phyloP scores from a whole-genome alignment of 2,797 vertebrate genomes.

The Crenuchus spilurus region DNA sequence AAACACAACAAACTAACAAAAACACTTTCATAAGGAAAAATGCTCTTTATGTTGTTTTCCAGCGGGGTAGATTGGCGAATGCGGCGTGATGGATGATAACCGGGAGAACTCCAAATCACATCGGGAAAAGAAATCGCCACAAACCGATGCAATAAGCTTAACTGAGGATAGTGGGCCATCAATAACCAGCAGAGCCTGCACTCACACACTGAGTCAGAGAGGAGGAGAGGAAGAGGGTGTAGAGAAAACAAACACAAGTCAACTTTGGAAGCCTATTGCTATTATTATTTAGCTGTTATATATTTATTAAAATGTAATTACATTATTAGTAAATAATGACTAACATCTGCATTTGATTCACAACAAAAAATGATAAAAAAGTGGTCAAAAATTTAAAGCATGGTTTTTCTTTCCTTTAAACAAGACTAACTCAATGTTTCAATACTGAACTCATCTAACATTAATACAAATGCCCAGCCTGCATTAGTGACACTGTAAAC shows the following conservation, averaged over 20 bases:
- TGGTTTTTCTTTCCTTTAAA: no score
- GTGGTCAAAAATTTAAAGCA: no score
- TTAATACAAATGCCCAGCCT: no score
- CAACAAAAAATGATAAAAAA: no score
- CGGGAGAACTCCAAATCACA: constrained; percentile 66
- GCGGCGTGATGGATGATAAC: constrained; percentile 70
- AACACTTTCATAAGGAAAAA: constrained; percentile 4
- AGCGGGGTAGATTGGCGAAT: background rate
- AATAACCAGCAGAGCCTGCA: constrained; percentile 64
- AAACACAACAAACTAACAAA: background rate
- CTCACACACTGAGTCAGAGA: background rate
- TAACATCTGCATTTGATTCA: no score
- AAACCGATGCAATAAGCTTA: constrained; percentile 77
- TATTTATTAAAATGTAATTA: no score
- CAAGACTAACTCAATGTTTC: no score
- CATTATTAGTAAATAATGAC: no score
- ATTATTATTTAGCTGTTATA: no score
- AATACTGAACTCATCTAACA: no score
- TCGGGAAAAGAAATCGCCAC: constrained; percentile 64
- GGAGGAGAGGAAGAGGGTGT: constrained; percentile 25
- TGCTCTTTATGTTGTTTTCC: constrained; percentile 22
- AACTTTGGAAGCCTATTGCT: no score
- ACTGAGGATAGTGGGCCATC: constrained; percentile 67
- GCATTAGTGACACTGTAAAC: no score
- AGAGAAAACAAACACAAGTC: background rate